Evolutionary conservation across 2,888 invertebrate species (phyloP).

Genomic region (Chrysina gloriosa): DNA sequence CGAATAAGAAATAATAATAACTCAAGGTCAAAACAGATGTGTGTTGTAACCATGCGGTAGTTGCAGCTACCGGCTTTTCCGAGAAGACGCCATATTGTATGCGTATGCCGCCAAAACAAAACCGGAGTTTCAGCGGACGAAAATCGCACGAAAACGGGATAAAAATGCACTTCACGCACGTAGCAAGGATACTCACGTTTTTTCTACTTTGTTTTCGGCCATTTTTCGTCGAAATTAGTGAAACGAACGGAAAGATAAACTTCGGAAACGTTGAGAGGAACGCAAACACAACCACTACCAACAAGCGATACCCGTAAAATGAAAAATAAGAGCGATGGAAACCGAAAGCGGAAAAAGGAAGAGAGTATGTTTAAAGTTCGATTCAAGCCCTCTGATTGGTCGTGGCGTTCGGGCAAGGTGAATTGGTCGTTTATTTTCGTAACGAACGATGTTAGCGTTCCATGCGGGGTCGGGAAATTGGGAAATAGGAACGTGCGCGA

Average conservation of each 20-base stretch:
- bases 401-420: slow-evolving; percentile 47
- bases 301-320: slow-evolving; percentile 47
- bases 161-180: slow-evolving; percentile 28
- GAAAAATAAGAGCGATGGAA: slow-evolving; percentile 65
- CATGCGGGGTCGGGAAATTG: slow-evolving; percentile 16
- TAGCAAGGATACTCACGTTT: slow-evolving; percentile 70
- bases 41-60: slow-evolving; percentile 41
- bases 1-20: slow-evolving; percentile 29
- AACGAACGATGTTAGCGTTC: background rate
- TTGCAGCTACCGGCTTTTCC: slow-evolving; percentile 54
- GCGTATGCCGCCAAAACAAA: slow-evolving; percentile 62
- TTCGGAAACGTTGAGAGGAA: slow-evolving; percentile 23
- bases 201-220: slow-evolving; percentile 73
- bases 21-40: slow-evolving; percentile 38
- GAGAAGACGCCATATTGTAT: slow-evolving; percentile 71
- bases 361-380: slow-evolving; percentile 37
- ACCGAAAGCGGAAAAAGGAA: slow-evolving; percentile 64
- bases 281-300: slow-evolving; percentile 46
- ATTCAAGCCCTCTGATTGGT: slow-evolving; percentile 51
- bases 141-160: slow-evolving; percentile 46
- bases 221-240: slow-evolving; percentile 58
- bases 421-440: slow-evolving; percentile 45
- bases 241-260: slow-evolving; percentile 22
- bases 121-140: slow-evolving; percentile 44
- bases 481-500: background rate